These are phyloP conservation scores for Tragopan temminckii DNA, from an alignment of 2,797 vertebrate species.

Conservation along the genomic window DNA sequence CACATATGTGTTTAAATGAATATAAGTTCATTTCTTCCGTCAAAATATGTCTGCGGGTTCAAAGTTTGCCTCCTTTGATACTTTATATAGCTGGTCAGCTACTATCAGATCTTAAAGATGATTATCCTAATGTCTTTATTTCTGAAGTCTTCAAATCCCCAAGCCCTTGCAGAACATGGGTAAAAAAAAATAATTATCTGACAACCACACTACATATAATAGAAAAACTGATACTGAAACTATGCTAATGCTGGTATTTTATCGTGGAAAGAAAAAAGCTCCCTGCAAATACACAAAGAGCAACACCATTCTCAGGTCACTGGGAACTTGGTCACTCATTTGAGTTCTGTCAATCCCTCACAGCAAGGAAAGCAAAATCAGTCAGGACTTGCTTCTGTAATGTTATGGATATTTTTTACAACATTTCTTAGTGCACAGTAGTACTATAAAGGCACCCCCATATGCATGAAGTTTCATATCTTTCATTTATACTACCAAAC, in stretches of 20 bases:
- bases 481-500: background rate
- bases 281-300: background rate
- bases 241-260: background rate
- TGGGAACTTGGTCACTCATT: background rate
- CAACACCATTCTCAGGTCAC: background rate
- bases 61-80: background rate
- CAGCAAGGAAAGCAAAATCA: background rate
- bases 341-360: background rate
- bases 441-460: background rate
- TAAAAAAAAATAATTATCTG: background rate
- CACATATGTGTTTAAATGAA: background rate
- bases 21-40: background rate
- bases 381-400: background rate
- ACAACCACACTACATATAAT: background rate
- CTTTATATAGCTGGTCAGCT: background rate
- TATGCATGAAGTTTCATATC: background rate
- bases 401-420: background rate
- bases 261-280: background rate
- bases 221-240: background rate
- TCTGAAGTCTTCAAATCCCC: background rate
- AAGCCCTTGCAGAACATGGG: background rate
- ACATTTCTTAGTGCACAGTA: background rate
- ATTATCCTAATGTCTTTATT: background rate
- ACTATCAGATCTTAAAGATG: background rate
- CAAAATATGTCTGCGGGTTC: background rate